Evolutionary conservation across 2,113 vertebrate genomes (phyloP), one percentile per base, ranked within the genome.

Genomic region (Mola mola): DNA sequence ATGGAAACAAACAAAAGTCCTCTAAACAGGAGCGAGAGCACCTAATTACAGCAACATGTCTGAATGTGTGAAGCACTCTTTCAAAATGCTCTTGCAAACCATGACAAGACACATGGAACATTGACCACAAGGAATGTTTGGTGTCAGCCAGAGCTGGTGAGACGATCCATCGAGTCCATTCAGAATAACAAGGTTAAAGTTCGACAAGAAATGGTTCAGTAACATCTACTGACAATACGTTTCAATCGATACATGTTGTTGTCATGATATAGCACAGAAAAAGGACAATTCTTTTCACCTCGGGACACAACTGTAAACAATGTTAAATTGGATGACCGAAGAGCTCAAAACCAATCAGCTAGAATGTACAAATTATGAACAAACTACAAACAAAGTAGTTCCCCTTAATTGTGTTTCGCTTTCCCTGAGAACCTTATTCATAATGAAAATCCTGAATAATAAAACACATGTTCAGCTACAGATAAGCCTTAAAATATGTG

Each of bases 361-460:
- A 86, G 83, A 90, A 84, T 80, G 81, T 71, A 87, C 37, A 16
- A 40, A 17, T 40, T 17, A 40, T 9, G 28, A 5, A 9, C 28
- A 81, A 72, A 79, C 77, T 36, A 84, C 51, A 60, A 66, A 76
- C 53, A 79, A 73, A 82, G 64, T 26, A 81, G 67, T 84, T 89
- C 90, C 89, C 82, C 87, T 89, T 86, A 84, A 90, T 87, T 84
- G 87, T 81, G 82, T 84, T 87, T 85, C 78, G 75, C 87, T 73
- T 78, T 92, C 91, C 92, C 92, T 92, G 91, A 93, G 91, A 92
- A 90, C 85, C 71, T 69, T 88, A 85, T 90, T 88, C 59, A 77
- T 71, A 81, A 87, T 69, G 41, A 89, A 89, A 73, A 67, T 78
- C 67, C 72, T 87, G 82, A 87, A 87, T 84, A 83, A 91, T 87